phyloP scores from a whole-genome alignment of 2,113 vertebrate genomes.

The Sterna hirundo region DNA sequence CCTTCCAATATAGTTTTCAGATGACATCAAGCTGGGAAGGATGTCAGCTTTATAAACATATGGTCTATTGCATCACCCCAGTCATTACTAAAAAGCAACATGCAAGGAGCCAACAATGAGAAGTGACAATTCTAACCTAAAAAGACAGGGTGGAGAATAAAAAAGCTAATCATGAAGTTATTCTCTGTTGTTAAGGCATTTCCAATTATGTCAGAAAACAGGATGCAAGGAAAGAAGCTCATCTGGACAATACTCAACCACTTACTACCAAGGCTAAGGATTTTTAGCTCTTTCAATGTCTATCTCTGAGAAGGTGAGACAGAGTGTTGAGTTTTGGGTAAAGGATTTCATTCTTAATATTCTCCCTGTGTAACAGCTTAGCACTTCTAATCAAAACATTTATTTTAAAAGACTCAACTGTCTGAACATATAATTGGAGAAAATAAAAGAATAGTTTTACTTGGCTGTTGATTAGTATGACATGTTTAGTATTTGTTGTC shows the following conservation, averaged over 20 bases:
- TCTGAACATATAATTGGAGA: neutral
- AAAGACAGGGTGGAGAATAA: neutral
- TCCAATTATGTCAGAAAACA: neutral
- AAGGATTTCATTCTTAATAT: neutral
- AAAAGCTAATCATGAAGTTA: neutral
- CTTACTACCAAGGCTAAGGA: neutral
- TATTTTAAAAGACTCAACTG: neutral
- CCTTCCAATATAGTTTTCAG: neutral
- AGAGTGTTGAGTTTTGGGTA: neutral
- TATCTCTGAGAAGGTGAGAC: neutral
- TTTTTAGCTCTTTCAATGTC: neutral
- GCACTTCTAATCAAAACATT: neutral
- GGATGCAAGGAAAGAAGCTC: neutral
- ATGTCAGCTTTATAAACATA: conserved; percentile 2
- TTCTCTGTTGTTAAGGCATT: neutral
- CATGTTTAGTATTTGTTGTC: neutral
- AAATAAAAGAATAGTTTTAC: neutral
- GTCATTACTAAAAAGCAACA: conserved; percentile 1
- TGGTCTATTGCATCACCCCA: neutral
- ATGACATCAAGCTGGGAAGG: neutral
- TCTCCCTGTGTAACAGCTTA: neutral
- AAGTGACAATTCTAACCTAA: neutral
- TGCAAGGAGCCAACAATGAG: neutral
- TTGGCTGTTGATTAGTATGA: neutral
- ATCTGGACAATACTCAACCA: neutral